These are phyloP conservation scores for Drosophila virilis DNA, from an alignment of 1,140 invertebrate genomes.

Conservation along the genomic window DNA sequence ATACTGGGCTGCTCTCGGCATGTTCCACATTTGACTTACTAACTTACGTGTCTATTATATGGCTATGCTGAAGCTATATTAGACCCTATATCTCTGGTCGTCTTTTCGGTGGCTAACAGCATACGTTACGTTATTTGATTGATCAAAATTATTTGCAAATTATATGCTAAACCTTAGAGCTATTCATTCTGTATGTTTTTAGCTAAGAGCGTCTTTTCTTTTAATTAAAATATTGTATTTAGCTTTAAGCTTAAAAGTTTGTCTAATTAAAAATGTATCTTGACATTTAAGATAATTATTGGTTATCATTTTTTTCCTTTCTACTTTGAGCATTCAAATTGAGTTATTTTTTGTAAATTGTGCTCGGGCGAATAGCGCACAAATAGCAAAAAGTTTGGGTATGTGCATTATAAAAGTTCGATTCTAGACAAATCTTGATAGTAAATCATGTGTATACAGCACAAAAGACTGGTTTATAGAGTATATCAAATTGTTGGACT, in stretches of 20 bases:
- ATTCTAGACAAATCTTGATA: slow-evolving; percentile 17
- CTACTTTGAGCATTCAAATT: slow-evolving; percentile 40
- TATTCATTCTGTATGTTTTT: slow-evolving; percentile 23
- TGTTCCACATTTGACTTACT: slow-evolving; percentile 53
- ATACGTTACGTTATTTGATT: slow-evolving; percentile 13
- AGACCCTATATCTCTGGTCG: not conserved
- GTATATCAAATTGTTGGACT: slow-evolving; percentile 62
- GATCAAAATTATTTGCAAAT: slow-evolving; percentile 35
- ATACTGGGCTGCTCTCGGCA: slow-evolving; percentile 57
- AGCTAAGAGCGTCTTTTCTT: slow-evolving; percentile 52
- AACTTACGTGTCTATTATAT: slow-evolving; percentile 61
- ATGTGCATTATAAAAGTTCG: slow-evolving; percentile 45
- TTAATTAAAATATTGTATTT: slow-evolving; percentile 29
- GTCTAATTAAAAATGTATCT: slow-evolving; percentile 51
- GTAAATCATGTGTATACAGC: slow-evolving; percentile 11
- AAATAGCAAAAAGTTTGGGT: slow-evolving; percentile 32
- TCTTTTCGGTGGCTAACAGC: slow-evolving; percentile 9
- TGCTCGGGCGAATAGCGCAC: slow-evolving; percentile 45
- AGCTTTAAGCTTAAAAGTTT: slow-evolving; percentile 46
- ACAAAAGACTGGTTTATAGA: slow-evolving; percentile 33
- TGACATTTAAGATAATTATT: slow-evolving; percentile 20
- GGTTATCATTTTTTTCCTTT: slow-evolving; percentile 31
- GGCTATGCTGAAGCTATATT: slow-evolving; percentile 48
- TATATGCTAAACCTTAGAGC: slow-evolving; percentile 34
- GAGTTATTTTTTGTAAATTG: slow-evolving; percentile 26